phyloP scores from a whole-genome alignment of 2,113 vertebrate species.

The Pampusana beccarii region DNA sequence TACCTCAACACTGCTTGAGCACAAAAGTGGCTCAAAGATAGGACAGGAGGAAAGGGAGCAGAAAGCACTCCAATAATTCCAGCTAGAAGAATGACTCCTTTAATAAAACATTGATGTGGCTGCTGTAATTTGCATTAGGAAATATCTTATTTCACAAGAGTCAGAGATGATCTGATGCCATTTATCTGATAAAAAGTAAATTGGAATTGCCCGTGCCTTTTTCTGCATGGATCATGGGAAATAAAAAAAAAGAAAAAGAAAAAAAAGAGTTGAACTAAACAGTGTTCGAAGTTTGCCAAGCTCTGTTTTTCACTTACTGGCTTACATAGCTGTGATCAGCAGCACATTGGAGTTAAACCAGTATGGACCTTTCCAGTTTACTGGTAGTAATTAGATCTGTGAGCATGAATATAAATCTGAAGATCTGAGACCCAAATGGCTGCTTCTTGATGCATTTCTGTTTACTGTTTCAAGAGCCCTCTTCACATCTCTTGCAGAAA shows the following conservation, averaged over 20 bases:
- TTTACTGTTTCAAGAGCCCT: neutral
- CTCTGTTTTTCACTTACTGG: neutral
- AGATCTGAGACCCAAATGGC: neutral
- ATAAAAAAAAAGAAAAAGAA: neutral
- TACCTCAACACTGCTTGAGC: neutral
- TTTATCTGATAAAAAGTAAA: neutral
- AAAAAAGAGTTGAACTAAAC: neutral
- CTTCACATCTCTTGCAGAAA: neutral
- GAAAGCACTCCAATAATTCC: neutral
- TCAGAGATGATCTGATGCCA: neutral
- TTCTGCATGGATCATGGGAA: neutral
- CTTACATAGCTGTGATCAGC: neutral
- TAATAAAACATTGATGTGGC: neutral
- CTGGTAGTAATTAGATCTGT: neutral
- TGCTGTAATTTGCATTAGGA: neutral
- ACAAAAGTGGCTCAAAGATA: neutral
- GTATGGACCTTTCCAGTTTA: neutral
- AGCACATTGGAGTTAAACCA: rapidly evolving
- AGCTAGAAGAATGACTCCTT: neutral
- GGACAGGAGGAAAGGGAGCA: neutral
- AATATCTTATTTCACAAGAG: neutral
- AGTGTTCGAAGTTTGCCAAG: neutral
- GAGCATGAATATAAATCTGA: neutral
- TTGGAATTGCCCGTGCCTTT: neutral
- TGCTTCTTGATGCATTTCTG: neutral